These are phyloP conservation scores for Heliconius sara DNA, from an alignment of 2,888 invertebrate species.

Conservation along the genomic window DNA sequence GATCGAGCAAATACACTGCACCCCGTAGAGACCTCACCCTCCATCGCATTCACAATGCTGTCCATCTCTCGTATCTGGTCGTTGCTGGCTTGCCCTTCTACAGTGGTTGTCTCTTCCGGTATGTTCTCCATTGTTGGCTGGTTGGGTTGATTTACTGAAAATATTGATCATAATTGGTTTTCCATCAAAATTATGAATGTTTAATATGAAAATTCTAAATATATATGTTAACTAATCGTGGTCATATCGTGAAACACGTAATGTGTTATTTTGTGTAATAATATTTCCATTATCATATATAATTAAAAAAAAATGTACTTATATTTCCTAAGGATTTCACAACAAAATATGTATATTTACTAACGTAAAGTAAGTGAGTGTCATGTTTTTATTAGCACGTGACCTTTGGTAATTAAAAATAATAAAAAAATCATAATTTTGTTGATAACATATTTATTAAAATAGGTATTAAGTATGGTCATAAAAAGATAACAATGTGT, in stretches of 20 bases:
- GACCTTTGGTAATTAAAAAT: neutral
- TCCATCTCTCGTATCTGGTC: conserved; percentile 79
- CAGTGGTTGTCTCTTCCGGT: conserved; percentile 66
- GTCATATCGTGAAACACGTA: neutral
- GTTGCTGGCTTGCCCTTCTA: conserved; percentile 65
- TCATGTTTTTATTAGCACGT: neutral
- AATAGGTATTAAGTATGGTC: neutral
- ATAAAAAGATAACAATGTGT: neutral
- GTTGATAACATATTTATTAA: neutral
- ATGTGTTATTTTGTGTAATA: neutral
- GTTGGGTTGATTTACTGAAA: conserved; percentile 53
- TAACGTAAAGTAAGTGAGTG: neutral
- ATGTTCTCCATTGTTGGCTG: conserved; percentile 59
- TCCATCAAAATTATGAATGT: neutral
- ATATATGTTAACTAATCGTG: neutral
- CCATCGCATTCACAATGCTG: conserved; percentile 85
- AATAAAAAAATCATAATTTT: neutral
- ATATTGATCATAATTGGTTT: neutral
- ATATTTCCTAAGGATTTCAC: neutral
- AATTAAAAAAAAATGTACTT: neutral
- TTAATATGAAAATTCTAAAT: neutral
- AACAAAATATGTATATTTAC: neutral
- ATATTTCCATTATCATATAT: neutral
- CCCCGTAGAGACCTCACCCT: conserved; percentile 78
- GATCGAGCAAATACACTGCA: conserved; percentile 65